Evolutionary conservation across 2,797 vertebrate species (phyloP), one percentile per base, ranked within the genome.

Genomic region (Oreochromis grahami): DNA sequence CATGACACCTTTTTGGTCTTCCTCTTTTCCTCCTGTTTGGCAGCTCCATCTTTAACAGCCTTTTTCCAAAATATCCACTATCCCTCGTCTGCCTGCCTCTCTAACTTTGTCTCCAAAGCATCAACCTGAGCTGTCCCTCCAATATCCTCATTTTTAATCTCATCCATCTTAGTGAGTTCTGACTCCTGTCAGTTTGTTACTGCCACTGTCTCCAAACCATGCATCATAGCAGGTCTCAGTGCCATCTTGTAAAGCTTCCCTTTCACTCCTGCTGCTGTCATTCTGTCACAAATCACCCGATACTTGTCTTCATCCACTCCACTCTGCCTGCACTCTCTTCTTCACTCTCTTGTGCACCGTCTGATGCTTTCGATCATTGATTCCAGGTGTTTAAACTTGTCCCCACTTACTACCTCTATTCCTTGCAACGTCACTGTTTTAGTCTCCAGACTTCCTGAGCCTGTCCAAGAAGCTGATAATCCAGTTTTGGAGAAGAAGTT

Each of bases 321-420:
- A 68, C 63, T 24, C 21, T 43, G 38, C 63, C 2, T 68, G 2
- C 21, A 68, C 2, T 43, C 13, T 68, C 21, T 68, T 68, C 38
- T 68, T 10, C 21, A 43, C 65, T 70, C 65, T 45, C 38, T 70
- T 15, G 21, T 70, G 38, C 65, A 26, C 65, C 0, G 2, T 26
- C 38, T 0, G 0, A 26, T 70, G 15, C 38, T 70, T 70, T 70
- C 3, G 65, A 26, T 45, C 21, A 43, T 0, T 70, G 65, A 70
- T 43, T 43, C 21, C 21, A 70, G 65, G 38, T 70, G 41, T 70
- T 70, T 70, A 70, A 17, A 26, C 65, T 17, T 26, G 38, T 26
- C 14, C 14, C 24, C 21, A 26, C 14, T 70, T 26, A 45, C 21
- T 70, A 45, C 21, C 38, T 70, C 38, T 26, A 70, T 17, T 70